Evolutionary conservation across 2,113 vertebrate genomes (phyloP), one percentile per base, ranked within the genome.

Genomic region (Hippocampus abdominalis): DNA sequence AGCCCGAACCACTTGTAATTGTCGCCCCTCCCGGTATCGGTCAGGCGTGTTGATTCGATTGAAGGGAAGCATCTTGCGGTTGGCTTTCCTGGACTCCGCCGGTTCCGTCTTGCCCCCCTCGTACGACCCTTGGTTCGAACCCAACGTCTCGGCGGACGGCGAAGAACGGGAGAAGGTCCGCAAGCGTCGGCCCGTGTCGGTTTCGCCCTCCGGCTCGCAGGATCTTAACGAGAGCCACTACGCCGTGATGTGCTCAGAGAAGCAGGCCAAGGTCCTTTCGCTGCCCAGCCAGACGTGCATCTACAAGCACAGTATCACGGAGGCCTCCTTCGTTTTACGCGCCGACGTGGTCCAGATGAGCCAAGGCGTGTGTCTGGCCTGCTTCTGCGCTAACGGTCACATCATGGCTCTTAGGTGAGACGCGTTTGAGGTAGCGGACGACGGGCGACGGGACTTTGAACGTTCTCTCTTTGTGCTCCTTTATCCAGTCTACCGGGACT

Each of bases 371-470:
- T 98, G 96, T 78, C 86, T 99, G 86, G 94, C 96, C 39, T 98
- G 96, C 87, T 99, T 98, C 91, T 99, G 97, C 85, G 97, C 97
- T 89, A 98, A 98, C 21, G 97, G 97, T 87, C 97, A 99, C 88
- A 98, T 99, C 87, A 99, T 98, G 97, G 94, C 96, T 74, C 95
- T 98, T 85, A 99, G 97, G 97, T 99, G 90, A 93, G 92, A 69
- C 27, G 29, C 25, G 2, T 15, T 36, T 21, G 25, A 32, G 2
- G 9, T 18, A 60, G 6, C 27, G 27, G 6, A 29, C 9, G 1
- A n/a, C 3, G 7, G 4, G n/a, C 4, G 8, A 27, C 8, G 3
- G 8, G 5, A 12, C 49, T 49, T 56, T 59, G 5, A 27, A 54
- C 39, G 27, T 4, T 70, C 59, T 82, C 51, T 77, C 4, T 72